Evolutionary conservation across 2,113 vertebrate species (phyloP).

Genomic region (Embiotoca jacksoni): DNA sequence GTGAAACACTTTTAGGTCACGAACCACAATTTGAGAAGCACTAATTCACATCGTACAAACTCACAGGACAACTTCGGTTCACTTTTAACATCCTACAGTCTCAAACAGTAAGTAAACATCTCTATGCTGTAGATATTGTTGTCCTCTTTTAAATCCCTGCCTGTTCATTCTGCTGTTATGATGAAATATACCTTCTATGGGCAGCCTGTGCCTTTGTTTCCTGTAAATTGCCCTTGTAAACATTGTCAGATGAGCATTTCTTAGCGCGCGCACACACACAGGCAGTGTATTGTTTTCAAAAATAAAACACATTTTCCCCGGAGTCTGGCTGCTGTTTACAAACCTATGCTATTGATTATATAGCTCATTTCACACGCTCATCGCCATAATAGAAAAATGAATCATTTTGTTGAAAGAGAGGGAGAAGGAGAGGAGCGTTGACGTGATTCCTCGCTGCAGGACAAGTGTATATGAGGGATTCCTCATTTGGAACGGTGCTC

Average conservation of each 20-base stretch:
- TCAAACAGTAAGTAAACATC: neutral
- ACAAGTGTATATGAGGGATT: constrained; percentile 81
- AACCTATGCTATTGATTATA: constrained; percentile 93
- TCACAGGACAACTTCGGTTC: neutral
- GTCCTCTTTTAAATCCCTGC: constrained; percentile 13
- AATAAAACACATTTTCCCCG: constrained; percentile 83
- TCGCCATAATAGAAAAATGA: constrained; percentile 94
- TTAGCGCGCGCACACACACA: constrained; percentile 64
- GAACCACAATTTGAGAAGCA: too few species aligned
- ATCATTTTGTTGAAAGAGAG: constrained; percentile 86
- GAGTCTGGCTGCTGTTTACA: constrained; percentile 90
- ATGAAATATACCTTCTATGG: constrained; percentile 47
- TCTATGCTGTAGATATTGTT: constrained; percentile 21
- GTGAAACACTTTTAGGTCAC: too few species aligned
- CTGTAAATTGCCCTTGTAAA: constrained; percentile 77
- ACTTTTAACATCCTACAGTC: constrained; percentile 1
- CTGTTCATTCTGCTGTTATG: constrained; percentile 34
- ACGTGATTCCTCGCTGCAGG: constrained; percentile 81
- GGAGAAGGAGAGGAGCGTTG: constrained; percentile 33
- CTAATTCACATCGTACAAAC: constrained; percentile 2
- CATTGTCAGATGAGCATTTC: constrained; percentile 61
- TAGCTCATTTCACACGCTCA: constrained; percentile 96
- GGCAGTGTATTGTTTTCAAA: constrained; percentile 81
- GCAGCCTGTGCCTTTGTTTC: constrained; percentile 67
- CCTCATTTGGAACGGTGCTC: constrained; percentile 70